Evolutionary conservation across 1,140 invertebrate genomes (phyloP), one percentile per base, ranked within the genome.

Genomic region (Macrosteles quadrilineatus): DNA sequence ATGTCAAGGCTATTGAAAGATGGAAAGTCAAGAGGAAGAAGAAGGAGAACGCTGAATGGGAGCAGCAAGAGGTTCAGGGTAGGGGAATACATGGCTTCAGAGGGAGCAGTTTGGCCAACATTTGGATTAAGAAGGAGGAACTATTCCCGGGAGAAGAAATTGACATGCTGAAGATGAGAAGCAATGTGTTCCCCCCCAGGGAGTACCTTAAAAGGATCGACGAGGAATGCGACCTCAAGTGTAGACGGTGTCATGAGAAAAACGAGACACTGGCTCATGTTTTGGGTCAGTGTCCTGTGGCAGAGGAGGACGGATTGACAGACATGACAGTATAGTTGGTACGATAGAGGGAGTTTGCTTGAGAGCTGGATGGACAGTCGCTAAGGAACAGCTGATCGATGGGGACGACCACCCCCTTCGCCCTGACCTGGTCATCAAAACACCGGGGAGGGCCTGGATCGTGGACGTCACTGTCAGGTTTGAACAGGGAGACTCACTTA

Each of bases 361-460:
- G 2, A 25, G n/a, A n/a, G 17, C n/a, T 25, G 57, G 57, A 3
- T 62, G 1, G 3, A 62, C 27, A 6, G 21, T 23, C 1, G 57
- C 57, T 3, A 62, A 14, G 27, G 57, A 62, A 3, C 57, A 62
- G 14, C 4, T 62, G 3, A 21, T 62, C 14, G 57, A 62, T 3
- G 3, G 23, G 3, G 19, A 2, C 27, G 57, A 3, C 4, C 3
- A 30, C 14, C 57, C 27, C 1, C 57, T 62, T 17, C 3, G 27
- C 3, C 57, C 57, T 21, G 27, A 62, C 27, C 57, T 62, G 25
- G 57, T 62, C 57, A 62, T 62, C 27, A 62, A 62, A 62, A 27
- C 57, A 62, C 57, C 25, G 19, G 57, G 27, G 25, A 3, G 57
- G 57, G 57, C 57, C n/a, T 23, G 19, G 27, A 14, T 62, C 3